Conservation (phyloP, 2,888 invertebrate species). For the Pemphredon lugubris region DNA sequence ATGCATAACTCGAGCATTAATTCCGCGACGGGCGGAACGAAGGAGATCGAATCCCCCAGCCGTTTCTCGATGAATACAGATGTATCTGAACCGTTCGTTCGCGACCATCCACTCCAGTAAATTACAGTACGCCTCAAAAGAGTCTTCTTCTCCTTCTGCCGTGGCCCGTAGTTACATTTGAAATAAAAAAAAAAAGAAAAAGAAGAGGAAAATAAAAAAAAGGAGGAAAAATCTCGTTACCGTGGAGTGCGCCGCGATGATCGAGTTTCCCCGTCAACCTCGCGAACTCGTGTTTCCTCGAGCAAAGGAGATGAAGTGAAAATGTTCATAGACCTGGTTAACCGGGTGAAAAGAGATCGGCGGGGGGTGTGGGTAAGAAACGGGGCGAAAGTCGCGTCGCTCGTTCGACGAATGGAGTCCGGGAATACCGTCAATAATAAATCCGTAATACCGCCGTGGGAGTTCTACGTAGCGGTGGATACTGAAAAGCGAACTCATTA, state of each 20-base stretch:
- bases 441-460: constrained; percentile 41
- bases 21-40: constrained; percentile 7
- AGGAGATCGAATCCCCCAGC: constrained; percentile 13
- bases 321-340: constrained; percentile 16
- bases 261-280: constrained; percentile 32
- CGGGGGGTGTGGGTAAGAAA: constrained; percentile 23
- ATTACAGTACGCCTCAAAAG: constrained; percentile 31
- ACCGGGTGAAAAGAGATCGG: constrained; percentile 4
- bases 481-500: constrained; percentile 74
- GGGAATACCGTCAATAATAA: constrained; percentile 60
- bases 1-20: constrained; percentile 1
- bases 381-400: constrained; percentile 11
- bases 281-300: constrained; percentile 9
- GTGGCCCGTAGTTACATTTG: constrained; percentile 22
- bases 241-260: constrained; percentile 39
- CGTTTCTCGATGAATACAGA: neutral
- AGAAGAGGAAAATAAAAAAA: neutral
- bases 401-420: constrained; percentile 3
- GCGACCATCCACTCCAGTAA: constrained; percentile 27
- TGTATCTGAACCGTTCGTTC: constrained; percentile 1
- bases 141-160: neutral
- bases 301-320: neutral
- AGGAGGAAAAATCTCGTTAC: constrained; percentile 52
- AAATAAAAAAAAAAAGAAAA: neutral
- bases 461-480: constrained; percentile 34